These are phyloP conservation scores for Neotoxoptera formosana DNA, from an alignment of 1,140 invertebrate species.

Conservation along the genomic window DNA sequence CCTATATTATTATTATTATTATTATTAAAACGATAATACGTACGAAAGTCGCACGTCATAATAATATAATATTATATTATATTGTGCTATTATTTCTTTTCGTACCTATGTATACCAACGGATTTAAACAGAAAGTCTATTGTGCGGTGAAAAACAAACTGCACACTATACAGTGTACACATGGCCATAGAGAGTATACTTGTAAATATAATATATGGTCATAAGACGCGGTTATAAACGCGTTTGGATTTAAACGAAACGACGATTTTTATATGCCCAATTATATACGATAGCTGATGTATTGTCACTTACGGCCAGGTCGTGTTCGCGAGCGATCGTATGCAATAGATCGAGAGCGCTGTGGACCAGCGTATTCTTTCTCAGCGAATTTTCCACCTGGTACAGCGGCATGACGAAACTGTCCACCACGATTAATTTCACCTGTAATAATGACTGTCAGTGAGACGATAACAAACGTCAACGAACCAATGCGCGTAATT, in stretches of 20 bases:
- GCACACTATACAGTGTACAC: too few relatives aligned
- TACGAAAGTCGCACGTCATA: background rate
- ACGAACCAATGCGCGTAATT: background rate
- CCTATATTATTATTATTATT: background rate
- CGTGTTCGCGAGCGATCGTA: constrained; percentile 31
- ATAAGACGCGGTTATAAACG: background rate
- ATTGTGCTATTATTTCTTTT: background rate
- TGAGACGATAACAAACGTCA: background rate
- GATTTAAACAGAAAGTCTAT: constrained; percentile 2
- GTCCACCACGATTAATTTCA: constrained; percentile 61
- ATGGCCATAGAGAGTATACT: background rate
- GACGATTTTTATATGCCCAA: background rate
- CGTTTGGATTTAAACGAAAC: background rate
- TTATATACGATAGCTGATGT: background rate
- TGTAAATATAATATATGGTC: background rate
- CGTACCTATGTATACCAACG: background rate
- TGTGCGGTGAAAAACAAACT: background rate
- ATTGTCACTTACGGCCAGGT: constrained; percentile 60
- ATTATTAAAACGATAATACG: background rate
- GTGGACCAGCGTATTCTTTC: constrained; percentile 59
- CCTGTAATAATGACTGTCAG: constrained; percentile 48
- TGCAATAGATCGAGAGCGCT: constrained; percentile 58
- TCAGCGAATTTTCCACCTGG: constrained; percentile 58
- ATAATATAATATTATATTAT: background rate
- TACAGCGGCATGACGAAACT: constrained; percentile 61